Conservation (phyloP, 2,113 vertebrate species). For the Brachyhypopomus gauderio region DNA sequence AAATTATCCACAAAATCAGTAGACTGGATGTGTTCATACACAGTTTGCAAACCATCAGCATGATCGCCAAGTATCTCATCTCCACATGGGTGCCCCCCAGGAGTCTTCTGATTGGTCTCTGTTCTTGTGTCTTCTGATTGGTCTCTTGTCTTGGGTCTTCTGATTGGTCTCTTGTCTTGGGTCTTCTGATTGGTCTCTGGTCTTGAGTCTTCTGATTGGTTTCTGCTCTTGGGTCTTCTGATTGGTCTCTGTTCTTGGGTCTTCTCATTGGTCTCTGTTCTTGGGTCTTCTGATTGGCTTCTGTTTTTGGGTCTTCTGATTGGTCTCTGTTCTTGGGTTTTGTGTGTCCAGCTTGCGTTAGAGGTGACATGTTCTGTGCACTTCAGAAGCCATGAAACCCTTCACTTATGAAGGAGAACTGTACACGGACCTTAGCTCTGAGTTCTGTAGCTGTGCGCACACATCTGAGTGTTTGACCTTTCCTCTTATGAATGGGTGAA, state of each 20-base stretch:
- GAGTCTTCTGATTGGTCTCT: too few relatives aligned
- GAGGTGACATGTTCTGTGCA: not conserved
- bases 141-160: too few relatives aligned
- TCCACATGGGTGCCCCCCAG: too few relatives aligned
- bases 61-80: not conserved
- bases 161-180: too few relatives aligned
- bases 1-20: not conserved
- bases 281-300: too few relatives aligned
- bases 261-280: too few relatives aligned
- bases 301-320: too few relatives aligned
- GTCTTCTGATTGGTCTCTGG: too few relatives aligned
- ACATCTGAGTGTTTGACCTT: not conserved
- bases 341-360: constrained; percentile 4
- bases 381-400: not conserved
- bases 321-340: not conserved
- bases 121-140: too few relatives aligned
- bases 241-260: too few relatives aligned
- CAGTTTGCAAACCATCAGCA: not conserved
- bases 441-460: not conserved
- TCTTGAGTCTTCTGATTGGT: too few relatives aligned
- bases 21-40: not conserved
- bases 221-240: too few relatives aligned
- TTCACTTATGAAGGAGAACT: constrained; percentile 30
- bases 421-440: not conserved
- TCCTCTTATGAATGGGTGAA: constrained; percentile 13